phyloP scores from a whole-genome alignment of 2,888 invertebrate species.

The Cerastis leucographa region DNA sequence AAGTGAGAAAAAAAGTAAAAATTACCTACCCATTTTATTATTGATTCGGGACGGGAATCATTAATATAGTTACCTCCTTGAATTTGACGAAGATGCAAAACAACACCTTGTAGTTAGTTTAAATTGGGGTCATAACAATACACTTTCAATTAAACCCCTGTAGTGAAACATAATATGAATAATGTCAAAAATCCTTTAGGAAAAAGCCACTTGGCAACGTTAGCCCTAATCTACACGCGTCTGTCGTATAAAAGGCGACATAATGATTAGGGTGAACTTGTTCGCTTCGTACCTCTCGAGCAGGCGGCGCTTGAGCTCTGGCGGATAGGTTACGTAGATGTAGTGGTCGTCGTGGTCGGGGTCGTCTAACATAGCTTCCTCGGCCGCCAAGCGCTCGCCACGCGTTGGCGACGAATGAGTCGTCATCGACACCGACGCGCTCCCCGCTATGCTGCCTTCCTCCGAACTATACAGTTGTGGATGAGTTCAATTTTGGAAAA shows the following conservation, averaged over 20 bases:
- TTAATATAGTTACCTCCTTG: no score
- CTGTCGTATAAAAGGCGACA: slow-evolving; percentile 84
- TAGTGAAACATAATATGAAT: background rate
- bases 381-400: slow-evolving; percentile 85
- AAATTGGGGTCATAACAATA: background rate
- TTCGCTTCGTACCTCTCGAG: slow-evolving; percentile 93
- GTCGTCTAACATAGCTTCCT: slow-evolving; percentile 84
- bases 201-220: background rate
- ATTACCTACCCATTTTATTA: no score
- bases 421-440: slow-evolving; percentile 92
- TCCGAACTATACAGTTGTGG: slow-evolving; percentile 89
- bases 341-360: slow-evolving; percentile 93
- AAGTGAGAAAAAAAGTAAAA: no score
- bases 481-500: slow-evolving; percentile 40
- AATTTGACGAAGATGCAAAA: no score
- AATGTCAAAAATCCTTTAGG: background rate
- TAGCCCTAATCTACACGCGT: slow-evolving; percentile 78
- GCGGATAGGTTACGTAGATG: slow-evolving; percentile 97
- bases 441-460: slow-evolving; percentile 92
- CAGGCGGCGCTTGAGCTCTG: slow-evolving; percentile 95
- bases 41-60: no score
- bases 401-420: slow-evolving; percentile 92
- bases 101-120: no score
- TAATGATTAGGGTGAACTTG: slow-evolving; percentile 82
- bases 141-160: background rate